Percentiles rank a stretch among this genome's conserved stretches.
Evolutionary conservation across 1,140 invertebrate species (phyloP).

Genomic region (Chironomus striatipennis): DNA sequence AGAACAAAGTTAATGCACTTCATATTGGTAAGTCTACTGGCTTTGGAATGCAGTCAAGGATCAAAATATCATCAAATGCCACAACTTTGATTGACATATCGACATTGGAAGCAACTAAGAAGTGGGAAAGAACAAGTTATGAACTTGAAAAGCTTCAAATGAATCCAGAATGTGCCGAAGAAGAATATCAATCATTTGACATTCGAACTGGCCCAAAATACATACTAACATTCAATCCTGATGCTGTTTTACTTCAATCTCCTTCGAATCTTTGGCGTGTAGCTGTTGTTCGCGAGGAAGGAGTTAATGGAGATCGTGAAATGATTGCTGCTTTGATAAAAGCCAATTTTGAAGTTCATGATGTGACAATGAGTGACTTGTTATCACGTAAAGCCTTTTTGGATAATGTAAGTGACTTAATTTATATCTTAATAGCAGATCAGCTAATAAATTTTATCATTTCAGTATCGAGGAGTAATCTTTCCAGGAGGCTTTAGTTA

Average conservation of each 20-base stretch:
- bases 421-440: background rate
- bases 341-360: slow-evolving; percentile 88
- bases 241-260: slow-evolving; percentile 39
- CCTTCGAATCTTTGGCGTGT: slow-evolving; percentile 52
- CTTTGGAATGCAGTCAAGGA: slow-evolving; percentile 57
- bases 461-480: slow-evolving; percentile 71
- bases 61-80: slow-evolving; percentile 53
- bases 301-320: slow-evolving; percentile 93
- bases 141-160: slow-evolving; percentile 77
- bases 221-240: slow-evolving; percentile 61
- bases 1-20: slow-evolving; percentile 53
- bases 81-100: slow-evolving; percentile 51
- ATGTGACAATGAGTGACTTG: slow-evolving; percentile 87
- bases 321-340: slow-evolving; percentile 90
- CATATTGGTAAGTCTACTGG: slow-evolving; percentile 60
- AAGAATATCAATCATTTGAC: slow-evolving; percentile 62
- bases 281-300: slow-evolving; percentile 92
- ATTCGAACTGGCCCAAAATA: slow-evolving; percentile 54
- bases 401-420: slow-evolving; percentile 40
- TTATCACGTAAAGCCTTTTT: slow-evolving; percentile 57
- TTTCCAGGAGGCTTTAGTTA: slow-evolving; percentile 98
- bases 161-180: slow-evolving; percentile 63
- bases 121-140: slow-evolving; percentile 96
- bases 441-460: background rate
- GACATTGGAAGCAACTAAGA: slow-evolving; percentile 58